Evolutionary conservation across 2,113 vertebrate genomes (phyloP).

Genomic region (Notiomystis cincta): DNA sequence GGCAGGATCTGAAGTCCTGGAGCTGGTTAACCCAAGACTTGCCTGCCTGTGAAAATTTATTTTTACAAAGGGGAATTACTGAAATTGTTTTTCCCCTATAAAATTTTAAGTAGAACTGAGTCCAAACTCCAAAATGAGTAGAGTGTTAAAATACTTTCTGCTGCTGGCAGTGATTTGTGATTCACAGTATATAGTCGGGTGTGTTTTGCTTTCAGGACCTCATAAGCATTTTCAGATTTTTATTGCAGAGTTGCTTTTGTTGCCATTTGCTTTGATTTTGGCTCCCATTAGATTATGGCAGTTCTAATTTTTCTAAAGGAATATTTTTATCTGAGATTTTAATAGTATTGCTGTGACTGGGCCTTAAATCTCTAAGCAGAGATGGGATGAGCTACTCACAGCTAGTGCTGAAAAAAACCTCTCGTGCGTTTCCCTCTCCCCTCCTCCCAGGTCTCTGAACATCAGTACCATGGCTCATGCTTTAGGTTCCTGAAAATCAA

Average conservation of each 20-base stretch:
- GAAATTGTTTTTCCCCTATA: conserved; percentile 5
- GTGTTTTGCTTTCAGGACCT: neutral
- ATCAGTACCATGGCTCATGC: neutral
- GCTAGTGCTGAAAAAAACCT: neutral
- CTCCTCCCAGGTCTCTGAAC: neutral
- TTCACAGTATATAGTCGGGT: neutral
- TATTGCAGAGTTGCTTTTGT: neutral
- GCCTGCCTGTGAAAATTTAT: neutral
- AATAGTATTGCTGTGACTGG: neutral
- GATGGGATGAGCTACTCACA: neutral
- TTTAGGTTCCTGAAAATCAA: conserved; percentile 1
- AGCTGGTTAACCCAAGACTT: conserved; percentile 27
- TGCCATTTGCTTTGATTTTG: conserved; percentile 5
- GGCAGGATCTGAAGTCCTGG: neutral
- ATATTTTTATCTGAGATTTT: neutral
- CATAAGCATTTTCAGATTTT: neutral
- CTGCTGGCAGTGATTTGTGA: conserved; percentile 12
- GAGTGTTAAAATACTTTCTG: conserved; percentile 14
- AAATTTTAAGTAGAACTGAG: conserved; percentile 27
- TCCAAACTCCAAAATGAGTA: neutral
- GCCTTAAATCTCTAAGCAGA: neutral
- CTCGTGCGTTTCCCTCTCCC: neutral
- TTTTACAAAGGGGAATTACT: conserved; percentile 7
- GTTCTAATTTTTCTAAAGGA: neutral
- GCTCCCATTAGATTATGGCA: neutral